These are phyloP conservation scores for Spodoptera exigua DNA, from an alignment of 2,888 invertebrate genomes.

Conservation along the genomic window DNA sequence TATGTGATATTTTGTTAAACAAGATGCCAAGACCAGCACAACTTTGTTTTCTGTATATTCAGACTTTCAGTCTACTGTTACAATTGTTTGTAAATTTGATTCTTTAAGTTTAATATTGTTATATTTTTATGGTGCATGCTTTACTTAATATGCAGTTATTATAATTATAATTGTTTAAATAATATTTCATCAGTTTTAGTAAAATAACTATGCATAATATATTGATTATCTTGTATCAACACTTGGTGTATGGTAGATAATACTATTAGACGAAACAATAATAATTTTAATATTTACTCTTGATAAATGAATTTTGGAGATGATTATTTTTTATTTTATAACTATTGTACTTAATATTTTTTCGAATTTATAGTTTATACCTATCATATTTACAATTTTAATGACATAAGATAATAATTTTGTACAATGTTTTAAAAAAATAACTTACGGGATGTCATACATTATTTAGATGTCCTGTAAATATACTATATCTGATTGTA, in stretches of 20 bases:
- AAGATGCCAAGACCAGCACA: conserved; percentile 2
- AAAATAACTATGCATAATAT: no score
- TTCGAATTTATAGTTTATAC: conserved; percentile 29
- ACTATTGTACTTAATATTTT: conserved; percentile 5
- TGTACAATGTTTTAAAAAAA: conserved; percentile 89
- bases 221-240: no score
- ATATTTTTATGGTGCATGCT: conserved; percentile 19
- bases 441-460: conserved; percentile 30
- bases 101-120: no score
- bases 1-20: conserved; percentile 50
- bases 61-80: conserved; percentile 4
- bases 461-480: conserved; percentile 40
- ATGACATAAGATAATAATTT: conserved; percentile 70
- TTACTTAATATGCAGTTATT: background rate
- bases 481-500: conserved; percentile 46
- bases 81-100: conserved; percentile 18
- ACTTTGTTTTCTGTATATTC: conserved; percentile 6
- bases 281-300: no score
- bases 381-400: conserved; percentile 45
- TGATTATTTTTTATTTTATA: conserved; percentile 12
- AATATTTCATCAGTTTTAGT: conserved; percentile 5
- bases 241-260: background rate
- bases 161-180: background rate
- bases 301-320: no score
- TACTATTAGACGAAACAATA: background rate